Conservation (phyloP, 2,888 invertebrate species). For the Adelphocoris suturalis region DNA sequence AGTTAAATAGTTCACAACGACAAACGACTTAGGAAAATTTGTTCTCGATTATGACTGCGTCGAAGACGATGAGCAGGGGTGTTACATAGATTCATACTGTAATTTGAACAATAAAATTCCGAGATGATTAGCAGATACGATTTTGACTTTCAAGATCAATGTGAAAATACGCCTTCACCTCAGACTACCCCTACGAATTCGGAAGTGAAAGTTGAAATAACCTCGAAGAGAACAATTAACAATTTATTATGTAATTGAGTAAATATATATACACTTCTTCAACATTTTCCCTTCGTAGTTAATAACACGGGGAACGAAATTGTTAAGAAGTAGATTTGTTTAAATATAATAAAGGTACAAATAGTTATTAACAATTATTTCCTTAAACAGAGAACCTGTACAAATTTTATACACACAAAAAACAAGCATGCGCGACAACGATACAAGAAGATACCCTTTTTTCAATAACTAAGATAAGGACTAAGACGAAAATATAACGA, state of each 20-base stretch:
- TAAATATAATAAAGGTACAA: conserved; percentile 43
- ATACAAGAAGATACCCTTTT: conserved; percentile 36
- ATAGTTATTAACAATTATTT: conserved; percentile 14
- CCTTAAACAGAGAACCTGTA: conserved; percentile 31
- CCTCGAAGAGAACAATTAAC: no score
- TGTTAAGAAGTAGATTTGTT: conserved; percentile 4
- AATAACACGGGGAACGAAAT: background rate
- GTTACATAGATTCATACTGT: no score
- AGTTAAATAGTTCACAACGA: no score
- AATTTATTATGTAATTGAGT: background rate
- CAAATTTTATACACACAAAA: conserved; percentile 33
- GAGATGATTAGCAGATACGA: no score
- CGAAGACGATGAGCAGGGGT: no score
- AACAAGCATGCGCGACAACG: conserved; percentile 20
- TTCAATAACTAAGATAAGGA: background rate
- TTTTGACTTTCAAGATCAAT: no score
- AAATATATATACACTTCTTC: background rate
- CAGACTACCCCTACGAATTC: no score
- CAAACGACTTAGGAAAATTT: no score
- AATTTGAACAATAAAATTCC: no score
- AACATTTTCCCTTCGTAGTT: background rate
- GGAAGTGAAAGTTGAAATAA: no score
- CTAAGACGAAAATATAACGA: conserved; percentile 24
- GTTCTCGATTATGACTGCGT: no score
- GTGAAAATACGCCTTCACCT: no score